These are phyloP conservation scores for Agonopterix subpropinquella DNA, from an alignment of 2,888 invertebrate species.

Conservation along the genomic window DNA sequence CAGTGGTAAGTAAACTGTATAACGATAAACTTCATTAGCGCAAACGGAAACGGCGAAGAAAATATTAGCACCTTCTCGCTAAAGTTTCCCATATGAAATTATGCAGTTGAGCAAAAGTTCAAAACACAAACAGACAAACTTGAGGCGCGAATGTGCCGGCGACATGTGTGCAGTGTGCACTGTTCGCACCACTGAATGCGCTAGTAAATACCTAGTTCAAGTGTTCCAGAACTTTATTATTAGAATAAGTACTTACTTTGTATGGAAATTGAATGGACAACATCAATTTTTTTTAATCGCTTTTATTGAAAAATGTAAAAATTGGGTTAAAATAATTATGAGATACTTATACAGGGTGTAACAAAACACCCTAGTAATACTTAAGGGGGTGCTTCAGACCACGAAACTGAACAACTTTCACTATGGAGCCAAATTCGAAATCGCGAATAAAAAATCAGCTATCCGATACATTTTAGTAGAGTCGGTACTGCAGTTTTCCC, in stretches of 20 bases:
- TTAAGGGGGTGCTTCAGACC: too few relatives aligned
- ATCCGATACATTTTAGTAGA: too few relatives aligned
- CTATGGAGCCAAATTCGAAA: too few relatives aligned
- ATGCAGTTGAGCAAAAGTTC: constrained; percentile 33
- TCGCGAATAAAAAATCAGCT: too few relatives aligned
- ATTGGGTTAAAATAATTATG: too few relatives aligned
- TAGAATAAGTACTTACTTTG: neutral
- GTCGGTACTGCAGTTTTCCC: too few relatives aligned
- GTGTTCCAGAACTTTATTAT: constrained; percentile 6
- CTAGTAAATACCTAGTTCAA: constrained; percentile 25
- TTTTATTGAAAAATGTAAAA: neutral
- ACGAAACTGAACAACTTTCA: too few relatives aligned
- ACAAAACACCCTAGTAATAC: too few relatives aligned
- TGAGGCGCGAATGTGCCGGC: constrained; percentile 26
- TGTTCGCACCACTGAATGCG: constrained; percentile 25
- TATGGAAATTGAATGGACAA: neutral
- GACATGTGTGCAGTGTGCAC: neutral
- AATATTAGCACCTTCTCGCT: constrained; percentile 7
- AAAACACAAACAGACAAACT: constrained; percentile 35
- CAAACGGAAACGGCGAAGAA: neutral
- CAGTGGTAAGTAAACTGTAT: too few relatives aligned
- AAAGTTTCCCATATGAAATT: constrained; percentile 36
- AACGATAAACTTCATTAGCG: too few relatives aligned
- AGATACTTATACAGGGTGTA: too few relatives aligned
- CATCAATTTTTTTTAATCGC: neutral